A percentile compares a stretch with the other conserved stretches of the same genome.
phyloP scores from a whole-genome alignment of 2,797 vertebrate genomes.

The Anisognathus igniventris region DNA sequence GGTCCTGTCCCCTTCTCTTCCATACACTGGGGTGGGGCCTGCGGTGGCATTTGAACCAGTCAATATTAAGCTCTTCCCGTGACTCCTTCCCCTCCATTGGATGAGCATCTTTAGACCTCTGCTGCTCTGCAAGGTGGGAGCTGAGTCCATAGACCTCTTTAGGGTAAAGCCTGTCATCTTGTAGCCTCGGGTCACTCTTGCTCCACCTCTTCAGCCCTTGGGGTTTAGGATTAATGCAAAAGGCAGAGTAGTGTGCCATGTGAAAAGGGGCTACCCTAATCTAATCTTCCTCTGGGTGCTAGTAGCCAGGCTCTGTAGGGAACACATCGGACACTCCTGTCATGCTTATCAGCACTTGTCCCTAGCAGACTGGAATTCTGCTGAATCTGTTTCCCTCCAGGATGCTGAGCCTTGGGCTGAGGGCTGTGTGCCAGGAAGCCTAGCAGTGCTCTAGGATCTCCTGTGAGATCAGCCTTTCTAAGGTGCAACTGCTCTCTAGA shows the following conservation, averaged over 20 bases:
- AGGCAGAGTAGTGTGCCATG: background rate
- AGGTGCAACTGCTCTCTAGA: conserved; percentile 30
- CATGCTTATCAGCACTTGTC: background rate
- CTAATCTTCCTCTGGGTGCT: background rate
- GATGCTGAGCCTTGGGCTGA: conserved; percentile 25
- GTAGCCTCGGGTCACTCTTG: background rate
- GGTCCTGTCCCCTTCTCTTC: conserved; percentile 9
- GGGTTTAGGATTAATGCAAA: background rate
- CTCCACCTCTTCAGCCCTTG: background rate
- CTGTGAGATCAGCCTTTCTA: background rate
- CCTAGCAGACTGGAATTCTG: background rate
- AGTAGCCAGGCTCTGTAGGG: background rate
- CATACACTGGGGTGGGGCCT: background rate
- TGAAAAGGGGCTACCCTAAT: background rate
- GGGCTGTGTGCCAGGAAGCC: background rate
- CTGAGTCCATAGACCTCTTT: background rate
- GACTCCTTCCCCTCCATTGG: background rate
- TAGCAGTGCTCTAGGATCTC: background rate
- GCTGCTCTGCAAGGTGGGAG: conserved; percentile 46
- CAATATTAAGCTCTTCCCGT: conserved; percentile 11
- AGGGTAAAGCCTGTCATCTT: background rate
- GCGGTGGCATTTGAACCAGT: conserved; percentile 8
- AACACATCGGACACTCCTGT: background rate
- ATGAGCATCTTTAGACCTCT: conserved; percentile 17
- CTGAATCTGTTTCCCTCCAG: background rate